Evolutionary conservation across 1,140 invertebrate genomes (phyloP), one percentile per base, ranked within the genome.

Genomic region (Drosophila lacertosa): DNA sequence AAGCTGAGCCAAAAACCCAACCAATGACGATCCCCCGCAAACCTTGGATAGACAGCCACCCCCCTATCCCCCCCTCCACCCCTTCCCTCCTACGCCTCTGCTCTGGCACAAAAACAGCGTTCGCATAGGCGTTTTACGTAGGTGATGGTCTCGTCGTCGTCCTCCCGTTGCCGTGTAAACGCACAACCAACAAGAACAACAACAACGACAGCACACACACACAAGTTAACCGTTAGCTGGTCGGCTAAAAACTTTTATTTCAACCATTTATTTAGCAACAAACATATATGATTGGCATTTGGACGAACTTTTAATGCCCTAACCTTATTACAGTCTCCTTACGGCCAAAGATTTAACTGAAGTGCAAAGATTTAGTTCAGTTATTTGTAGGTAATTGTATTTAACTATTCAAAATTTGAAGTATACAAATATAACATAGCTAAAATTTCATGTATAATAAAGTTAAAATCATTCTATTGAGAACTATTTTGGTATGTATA

Each of bases 121-220:
- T 7, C n/a, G 40, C 32, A 71, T 66, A 71, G 68, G 68, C 62
- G 51, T 71, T 37, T 39, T 47, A 58, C 63, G 68, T 67, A 58
- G 62, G 33, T 59, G 66, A 55, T 33, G 59, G 33, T 13, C 50
- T 55, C 29, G 39, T 40, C 18, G 29, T 39, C 3, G 10, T 55
- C 39, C 22, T 39, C 39, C 26, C 33, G 50, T 47, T 64, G 13
- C 59, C 66, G 40, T 63, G 32, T 39, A 57, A 67, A 67, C 65
- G 65, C 65, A 60, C 55, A 40, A 4, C n/a, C 51, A 44, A 37
- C 40, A 40, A 48, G 15, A 65, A 55, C 44, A 58, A 58, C 40
- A 32, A 40, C 39, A 47, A 18, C 15, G 18, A 62, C 47, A 37
- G 26, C 39, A 32, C 16, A 44, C 40, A 45, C 20, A 57, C 32